Conservation (phyloP, 2,113 vertebrate species). For the Protobothrops flavoviridis region DNA sequence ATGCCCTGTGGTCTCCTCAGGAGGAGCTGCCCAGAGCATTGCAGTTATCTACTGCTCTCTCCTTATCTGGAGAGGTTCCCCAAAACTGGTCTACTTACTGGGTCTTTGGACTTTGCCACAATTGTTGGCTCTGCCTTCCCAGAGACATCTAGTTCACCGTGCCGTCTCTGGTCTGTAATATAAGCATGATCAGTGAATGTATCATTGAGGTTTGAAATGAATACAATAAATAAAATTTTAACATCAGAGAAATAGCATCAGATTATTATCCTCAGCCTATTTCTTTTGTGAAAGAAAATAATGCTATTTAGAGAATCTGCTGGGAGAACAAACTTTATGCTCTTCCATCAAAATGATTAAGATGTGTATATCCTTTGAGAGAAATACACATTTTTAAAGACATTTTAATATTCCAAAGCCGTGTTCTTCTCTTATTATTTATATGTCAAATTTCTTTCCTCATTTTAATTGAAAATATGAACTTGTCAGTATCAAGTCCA, state of each 20-base stretch:
- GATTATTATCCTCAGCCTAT: neutral
- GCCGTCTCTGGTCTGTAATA: neutral
- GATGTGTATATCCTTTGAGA: neutral
- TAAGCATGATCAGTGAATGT: neutral
- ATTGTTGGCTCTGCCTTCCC: neutral
- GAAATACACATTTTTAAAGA: neutral
- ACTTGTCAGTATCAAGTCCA: neutral
- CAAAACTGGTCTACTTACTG: neutral
- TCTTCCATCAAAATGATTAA: neutral
- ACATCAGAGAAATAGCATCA: neutral
- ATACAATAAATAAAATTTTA: neutral
- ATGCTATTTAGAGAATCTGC: neutral
- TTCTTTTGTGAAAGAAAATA: neutral
- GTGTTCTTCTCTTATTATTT: neutral
- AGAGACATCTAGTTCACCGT: neutral
- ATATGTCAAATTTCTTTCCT: neutral
- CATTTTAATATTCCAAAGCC: neutral
- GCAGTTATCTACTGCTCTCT: neutral
- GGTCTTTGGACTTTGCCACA: neutral
- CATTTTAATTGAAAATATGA: neutral
- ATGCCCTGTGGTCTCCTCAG: neutral
- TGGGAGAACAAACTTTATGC: neutral
- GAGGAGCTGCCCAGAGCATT: neutral
- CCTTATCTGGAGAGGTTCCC: neutral
- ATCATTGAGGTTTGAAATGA: neutral